Evolutionary conservation across 2,113 vertebrate genomes (phyloP).

Genomic region (Indicator maculatus): DNA sequence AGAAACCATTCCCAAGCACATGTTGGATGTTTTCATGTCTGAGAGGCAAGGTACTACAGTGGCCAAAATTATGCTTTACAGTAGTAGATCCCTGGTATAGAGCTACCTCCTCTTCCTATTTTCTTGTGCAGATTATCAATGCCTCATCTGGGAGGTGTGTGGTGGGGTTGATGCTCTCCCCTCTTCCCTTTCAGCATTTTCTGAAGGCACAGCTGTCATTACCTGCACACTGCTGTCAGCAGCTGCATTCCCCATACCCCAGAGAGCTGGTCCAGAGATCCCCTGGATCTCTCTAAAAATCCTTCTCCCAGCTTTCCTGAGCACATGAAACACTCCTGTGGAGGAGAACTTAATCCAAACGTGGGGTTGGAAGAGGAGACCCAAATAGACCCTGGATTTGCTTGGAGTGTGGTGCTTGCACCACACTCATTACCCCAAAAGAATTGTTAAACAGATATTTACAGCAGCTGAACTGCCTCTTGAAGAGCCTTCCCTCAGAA

Average conservation of each 20-base stretch:
- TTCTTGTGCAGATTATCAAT: background rate
- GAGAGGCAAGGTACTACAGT: background rate
- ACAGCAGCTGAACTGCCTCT: background rate
- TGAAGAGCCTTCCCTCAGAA: background rate
- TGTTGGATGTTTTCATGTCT: background rate
- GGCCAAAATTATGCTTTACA: background rate
- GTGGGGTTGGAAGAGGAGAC: background rate
- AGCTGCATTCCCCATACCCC: rapidly evolving
- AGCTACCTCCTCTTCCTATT: background rate
- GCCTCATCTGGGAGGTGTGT: rapidly evolving
- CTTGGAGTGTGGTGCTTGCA: background rate
- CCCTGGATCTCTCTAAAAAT: background rate
- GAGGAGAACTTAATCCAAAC: background rate
- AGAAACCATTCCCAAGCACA: background rate
- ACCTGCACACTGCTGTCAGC: background rate
- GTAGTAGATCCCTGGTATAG: background rate
- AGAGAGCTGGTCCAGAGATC: background rate
- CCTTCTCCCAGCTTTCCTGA: background rate
- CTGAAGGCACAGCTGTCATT: background rate
- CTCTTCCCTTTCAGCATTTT: background rate
- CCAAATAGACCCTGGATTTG: background rate
- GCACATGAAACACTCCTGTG: background rate
- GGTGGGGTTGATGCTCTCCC: background rate
- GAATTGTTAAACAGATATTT: background rate
- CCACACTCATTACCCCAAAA: background rate